Evolutionary conservation across 2,113 vertebrate species (phyloP), one percentile per base, ranked within the genome.

Genomic region (Bubo blakistoni): DNA sequence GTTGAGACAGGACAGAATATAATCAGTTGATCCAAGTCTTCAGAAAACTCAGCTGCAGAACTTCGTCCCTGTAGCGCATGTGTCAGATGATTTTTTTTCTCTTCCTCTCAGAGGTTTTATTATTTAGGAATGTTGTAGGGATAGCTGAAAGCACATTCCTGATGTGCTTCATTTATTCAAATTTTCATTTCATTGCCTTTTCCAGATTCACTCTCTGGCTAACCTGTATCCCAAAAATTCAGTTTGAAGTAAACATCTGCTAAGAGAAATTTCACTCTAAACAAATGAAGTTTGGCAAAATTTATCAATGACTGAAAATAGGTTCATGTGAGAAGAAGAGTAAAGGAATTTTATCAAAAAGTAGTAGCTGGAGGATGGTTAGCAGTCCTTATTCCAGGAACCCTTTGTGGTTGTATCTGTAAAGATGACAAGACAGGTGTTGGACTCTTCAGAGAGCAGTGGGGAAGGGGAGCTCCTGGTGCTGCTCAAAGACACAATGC

Each of bases 371-470:
- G 44, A 63, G 26, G 2, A 10, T 67, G 24, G 8, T 46, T 51
- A 55, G 11, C 47, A 24, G 38, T 54, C 19, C 8, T 70, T 74
- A 47, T 40, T 2, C 5, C 40, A 10, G 2, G 14, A 72, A 18
- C 13, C 10, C 44, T 51, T 24, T 30, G 34, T 0, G 1, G 5
- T 34, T 36, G 3, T 29, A 22, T 24, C 16, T 6, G 0, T 12
- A 52, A 65, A 21, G 24, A 26, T 47, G 52, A 55, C 6, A 27
- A 66, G 55, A 65, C 12, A 58, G 19, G 18, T 0, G 0, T 10
- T 40, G 21, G 12, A 12, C 6, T 62, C 17, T 67, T 79, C 38
- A 59, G 17, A 59, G 29, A 51, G 16, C 29, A 29, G 14, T 0
- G 1, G 25, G 70, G 38, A 70, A 40, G 51, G 13, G 30, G 4